Evolutionary conservation across 2,113 vertebrate species (phyloP).

Genomic region (Toxotes jaculatrix): DNA sequence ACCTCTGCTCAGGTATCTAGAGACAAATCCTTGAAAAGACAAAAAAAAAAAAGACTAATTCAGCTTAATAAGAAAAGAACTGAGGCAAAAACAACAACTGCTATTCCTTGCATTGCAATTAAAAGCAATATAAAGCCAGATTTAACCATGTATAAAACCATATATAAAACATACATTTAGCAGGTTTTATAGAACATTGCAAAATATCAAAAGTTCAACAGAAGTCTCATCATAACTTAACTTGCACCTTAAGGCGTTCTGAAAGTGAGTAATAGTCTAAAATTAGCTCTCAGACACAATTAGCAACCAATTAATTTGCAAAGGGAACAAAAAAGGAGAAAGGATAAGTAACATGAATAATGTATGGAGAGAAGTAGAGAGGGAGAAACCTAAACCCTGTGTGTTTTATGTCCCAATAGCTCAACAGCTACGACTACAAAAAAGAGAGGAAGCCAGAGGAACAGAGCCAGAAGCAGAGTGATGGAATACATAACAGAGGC

Average conservation of each 20-base stretch:
- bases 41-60: background rate
- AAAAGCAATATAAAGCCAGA: constrained; percentile 7
- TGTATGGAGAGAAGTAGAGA: constrained; percentile 54
- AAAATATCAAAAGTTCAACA: constrained; percentile 9
- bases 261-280: constrained; percentile 46
- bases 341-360: constrained; percentile 66
- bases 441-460: constrained; percentile 7
- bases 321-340: constrained; percentile 47
- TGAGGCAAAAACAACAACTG: background rate
- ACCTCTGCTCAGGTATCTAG: constrained; percentile 42
- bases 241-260: constrained; percentile 15
- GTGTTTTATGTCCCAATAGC: constrained; percentile 50
- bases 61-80: background rate
- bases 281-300: constrained; percentile 63
- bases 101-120: background rate
- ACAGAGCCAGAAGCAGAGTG: constrained; percentile 38
- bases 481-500: constrained; percentile 47
- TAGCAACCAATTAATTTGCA: constrained; percentile 69
- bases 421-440: constrained; percentile 27
- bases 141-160: background rate
- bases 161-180: constrained; percentile 2
- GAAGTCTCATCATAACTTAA: background rate
- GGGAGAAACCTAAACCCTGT: constrained; percentile 49
- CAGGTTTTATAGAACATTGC: constrained; percentile 1
- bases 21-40: constrained; percentile 25